phyloP scores from a whole-genome alignment of 1,140 invertebrate species.

The Microplitis demolitor region DNA sequence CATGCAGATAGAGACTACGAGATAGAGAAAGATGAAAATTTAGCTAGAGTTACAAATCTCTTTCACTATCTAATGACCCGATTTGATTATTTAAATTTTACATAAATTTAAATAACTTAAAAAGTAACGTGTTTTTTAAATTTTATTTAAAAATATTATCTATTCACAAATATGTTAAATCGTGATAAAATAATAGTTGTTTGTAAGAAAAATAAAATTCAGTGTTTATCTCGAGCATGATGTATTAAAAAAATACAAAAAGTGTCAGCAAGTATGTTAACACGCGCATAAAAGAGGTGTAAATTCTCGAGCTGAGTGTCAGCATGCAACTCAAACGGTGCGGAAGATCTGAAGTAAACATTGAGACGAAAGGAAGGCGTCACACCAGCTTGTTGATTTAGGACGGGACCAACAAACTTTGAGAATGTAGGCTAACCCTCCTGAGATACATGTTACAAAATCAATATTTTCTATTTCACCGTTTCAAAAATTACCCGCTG shows the following conservation, averaged over 20 bases:
- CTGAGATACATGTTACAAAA: conserved; percentile 40
- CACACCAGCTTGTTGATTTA: conserved; percentile 43
- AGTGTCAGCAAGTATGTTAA: not conserved
- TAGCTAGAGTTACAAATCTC: not conserved
- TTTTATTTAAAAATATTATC: not conserved
- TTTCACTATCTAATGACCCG: not conserved
- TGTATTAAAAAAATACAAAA: not conserved
- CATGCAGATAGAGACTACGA: too few species aligned
- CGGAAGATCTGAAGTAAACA: not conserved
- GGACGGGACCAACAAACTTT: conserved; percentile 40
- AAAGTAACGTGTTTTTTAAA: not conserved
- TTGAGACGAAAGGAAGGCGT: not conserved
- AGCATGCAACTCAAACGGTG: not conserved
- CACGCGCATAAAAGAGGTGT: not conserved
- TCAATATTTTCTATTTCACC: conserved; percentile 44
- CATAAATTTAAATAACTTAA: too few species aligned
- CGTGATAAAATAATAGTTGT: not conserved
- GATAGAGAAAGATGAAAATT: not conserved
- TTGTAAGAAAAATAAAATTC: not conserved
- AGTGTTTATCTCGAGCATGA: not conserved
- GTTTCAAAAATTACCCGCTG: not conserved
- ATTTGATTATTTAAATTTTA: too few species aligned
- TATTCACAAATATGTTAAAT: not conserved
- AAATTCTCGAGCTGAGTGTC: not conserved
- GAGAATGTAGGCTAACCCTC: conserved; percentile 40